A percentile compares a stretch with the other conserved stretches of the same genome.
These are phyloP conservation scores for Seira sanloemensis DNA, from an alignment of 2,888 invertebrate genomes.

Conservation along the genomic window DNA sequence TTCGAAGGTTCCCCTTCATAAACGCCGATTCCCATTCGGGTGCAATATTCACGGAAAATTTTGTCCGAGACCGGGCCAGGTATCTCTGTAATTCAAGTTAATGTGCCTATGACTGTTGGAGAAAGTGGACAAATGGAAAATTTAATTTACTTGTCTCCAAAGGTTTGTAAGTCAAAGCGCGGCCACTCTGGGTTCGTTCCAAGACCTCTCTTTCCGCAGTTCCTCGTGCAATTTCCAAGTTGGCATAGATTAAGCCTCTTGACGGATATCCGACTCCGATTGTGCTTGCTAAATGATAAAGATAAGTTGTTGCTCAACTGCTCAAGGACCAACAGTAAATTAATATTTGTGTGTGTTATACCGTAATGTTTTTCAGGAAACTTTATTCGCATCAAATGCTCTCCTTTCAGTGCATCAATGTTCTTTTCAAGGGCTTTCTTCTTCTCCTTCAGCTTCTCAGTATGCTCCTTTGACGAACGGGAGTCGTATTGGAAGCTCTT, in stretches of 20 bases:
- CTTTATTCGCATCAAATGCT: constrained; percentile 44
- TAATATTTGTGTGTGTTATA: no score
- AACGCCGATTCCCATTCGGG: constrained; percentile 42
- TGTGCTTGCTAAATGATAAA: constrained; percentile 27
- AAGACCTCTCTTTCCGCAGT: constrained; percentile 32
- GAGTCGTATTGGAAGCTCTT: constrained; percentile 3
- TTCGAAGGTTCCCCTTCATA: constrained; percentile 8
- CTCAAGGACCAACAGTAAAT: no score
- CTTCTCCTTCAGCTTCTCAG: constrained; percentile 21
- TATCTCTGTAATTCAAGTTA: constrained; percentile 27
- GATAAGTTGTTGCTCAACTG: no score
- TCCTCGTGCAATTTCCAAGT: constrained; percentile 50
- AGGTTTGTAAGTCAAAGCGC: constrained; percentile 28
- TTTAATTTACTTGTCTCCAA: constrained; percentile 40
- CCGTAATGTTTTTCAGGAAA: constrained; percentile 49
- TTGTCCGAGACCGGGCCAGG: constrained; percentile 42
- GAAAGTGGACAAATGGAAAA: neutral
- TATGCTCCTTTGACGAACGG: constrained; percentile 47
- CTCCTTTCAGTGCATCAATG: constrained; percentile 24
- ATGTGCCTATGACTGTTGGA: neutral
- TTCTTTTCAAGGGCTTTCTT: constrained; percentile 23
- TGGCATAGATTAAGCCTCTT: constrained; percentile 43
- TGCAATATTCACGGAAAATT: constrained; percentile 42
- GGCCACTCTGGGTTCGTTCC: constrained; percentile 25
- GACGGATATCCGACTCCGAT: constrained; percentile 54